phyloP scores from a whole-genome alignment of 2,797 vertebrate species.

The Falco berigora region DNA sequence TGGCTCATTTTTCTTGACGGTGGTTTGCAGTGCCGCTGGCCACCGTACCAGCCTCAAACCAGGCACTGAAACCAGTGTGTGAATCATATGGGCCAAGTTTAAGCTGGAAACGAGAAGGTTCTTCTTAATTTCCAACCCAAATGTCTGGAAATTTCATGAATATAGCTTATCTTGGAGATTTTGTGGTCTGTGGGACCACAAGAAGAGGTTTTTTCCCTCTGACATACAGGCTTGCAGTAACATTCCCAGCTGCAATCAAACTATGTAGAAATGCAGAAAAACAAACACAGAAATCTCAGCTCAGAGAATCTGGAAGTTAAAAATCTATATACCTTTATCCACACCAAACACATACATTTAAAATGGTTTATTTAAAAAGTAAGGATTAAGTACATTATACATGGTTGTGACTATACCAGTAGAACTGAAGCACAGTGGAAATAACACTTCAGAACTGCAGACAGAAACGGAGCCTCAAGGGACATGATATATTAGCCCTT shows the following conservation, averaged over 20 bases:
- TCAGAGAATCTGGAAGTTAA: background rate
- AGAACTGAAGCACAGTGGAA: constrained; percentile 65
- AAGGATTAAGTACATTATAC: constrained; percentile 68
- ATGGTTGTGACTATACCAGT: constrained; percentile 64
- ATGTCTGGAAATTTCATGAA: background rate
- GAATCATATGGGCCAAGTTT: background rate
- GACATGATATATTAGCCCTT: constrained; percentile 66
- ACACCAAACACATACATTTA: constrained; percentile 64
- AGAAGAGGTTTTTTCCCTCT: background rate
- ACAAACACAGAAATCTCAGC: background rate
- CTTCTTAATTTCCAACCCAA: background rate
- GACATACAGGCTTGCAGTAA: background rate
- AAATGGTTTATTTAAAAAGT: constrained; percentile 76
- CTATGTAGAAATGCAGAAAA: background rate
- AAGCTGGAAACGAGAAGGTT: background rate
- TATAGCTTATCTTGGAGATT: background rate
- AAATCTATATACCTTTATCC: background rate
- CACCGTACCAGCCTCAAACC: background rate
- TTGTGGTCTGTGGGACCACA: background rate
- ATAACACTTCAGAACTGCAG: constrained; percentile 52
- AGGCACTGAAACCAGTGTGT: background rate
- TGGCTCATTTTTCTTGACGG: background rate
- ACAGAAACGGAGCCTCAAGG: constrained; percentile 58
- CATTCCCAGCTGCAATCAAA: background rate
- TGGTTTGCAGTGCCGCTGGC: background rate